phyloP scores from a whole-genome alignment of 2,113 vertebrate genomes.

The Cavia aperea region DNA sequence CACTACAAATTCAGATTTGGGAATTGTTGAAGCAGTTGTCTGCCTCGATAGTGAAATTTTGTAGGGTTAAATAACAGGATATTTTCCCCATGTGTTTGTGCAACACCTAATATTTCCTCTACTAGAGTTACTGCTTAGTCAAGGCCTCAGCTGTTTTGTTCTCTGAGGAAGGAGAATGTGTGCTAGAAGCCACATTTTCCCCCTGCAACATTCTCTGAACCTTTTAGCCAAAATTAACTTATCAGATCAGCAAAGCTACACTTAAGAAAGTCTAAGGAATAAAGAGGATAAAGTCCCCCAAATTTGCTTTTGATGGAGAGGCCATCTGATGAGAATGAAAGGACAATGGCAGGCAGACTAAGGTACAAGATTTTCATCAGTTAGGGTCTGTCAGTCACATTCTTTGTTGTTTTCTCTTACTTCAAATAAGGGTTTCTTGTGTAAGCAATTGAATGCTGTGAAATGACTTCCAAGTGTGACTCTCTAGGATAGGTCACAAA shows the following conservation, averaged over 20 bases:
- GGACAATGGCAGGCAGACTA: background rate
- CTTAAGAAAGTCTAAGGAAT: conserved; percentile 5
- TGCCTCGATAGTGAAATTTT: background rate
- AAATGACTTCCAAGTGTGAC: background rate
- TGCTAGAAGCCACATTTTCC: background rate
- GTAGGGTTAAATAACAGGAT: background rate
- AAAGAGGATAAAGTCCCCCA: background rate
- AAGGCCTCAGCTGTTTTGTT: background rate
- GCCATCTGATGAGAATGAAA: background rate
- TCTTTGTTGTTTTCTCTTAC: background rate
- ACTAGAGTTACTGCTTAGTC: background rate
- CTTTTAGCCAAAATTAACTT: background rate
- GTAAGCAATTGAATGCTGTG: background rate
- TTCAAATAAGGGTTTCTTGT: background rate
- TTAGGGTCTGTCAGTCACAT: background rate
- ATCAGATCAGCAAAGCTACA: background rate
- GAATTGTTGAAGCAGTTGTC: background rate
- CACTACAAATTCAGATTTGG: background rate
- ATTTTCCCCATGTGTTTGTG: background rate
- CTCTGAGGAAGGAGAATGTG: background rate
- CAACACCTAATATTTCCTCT: background rate
- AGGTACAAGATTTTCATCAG: background rate
- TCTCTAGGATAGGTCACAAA: background rate
- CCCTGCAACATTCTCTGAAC: background rate
- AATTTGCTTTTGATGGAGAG: background rate